Base-by-base conservation (phyloP, 2,113 vertebrate species). In the Periophthalmodon schlosseri region DNA sequence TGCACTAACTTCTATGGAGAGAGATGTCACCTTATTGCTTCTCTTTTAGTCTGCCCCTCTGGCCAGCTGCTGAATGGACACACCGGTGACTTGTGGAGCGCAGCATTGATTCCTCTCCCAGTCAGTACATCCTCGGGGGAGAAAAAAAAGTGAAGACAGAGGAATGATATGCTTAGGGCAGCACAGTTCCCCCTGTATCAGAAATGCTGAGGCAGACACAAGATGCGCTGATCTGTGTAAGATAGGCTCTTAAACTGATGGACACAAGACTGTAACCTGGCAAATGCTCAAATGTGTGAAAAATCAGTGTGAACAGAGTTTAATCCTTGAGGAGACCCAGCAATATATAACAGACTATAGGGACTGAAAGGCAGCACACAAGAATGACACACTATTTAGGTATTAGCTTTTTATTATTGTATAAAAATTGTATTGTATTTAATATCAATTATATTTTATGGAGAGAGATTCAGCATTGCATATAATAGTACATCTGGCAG, bases 61-160 rank as follows among this genome's bases (percentile, higher is more conserved):
- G 74, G 78, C 73, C 81, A 66, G 85, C 82, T 93, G 92, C 91
- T 93, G 92, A 93, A 92, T 93, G 87, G 74, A 93, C 89, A 90
- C 81, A 79, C 80, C 70, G n/a, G 78, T 80, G 90, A 84, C 73
- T 88, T 82, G 80, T 76, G 84, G 81, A 89, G 89, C 75, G 68
- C 69, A 69, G 69, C 89, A 92, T 92, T 75, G 87, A 91, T 91
- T 86, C 84, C 68, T 72, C 73, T 73, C 77, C 86, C 64, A 70
- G 83, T 82, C 85, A 77, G 73, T 79, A 61, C 0, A 69, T 79
- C 88, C 85, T 79, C 69, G 1, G 77, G 20, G 79, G 64, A 52
- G 39, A 23, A 21, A 36, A 46, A 36, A 46, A 12, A 68, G 74
- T 64, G 65, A 28, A 71, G 79, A 54, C 74, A 61, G 23, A 65